Percentiles rank a stretch among this genome's conserved stretches.
Conservation (phyloP, 2,888 invertebrate genomes). For the Julus scanicus region DNA sequence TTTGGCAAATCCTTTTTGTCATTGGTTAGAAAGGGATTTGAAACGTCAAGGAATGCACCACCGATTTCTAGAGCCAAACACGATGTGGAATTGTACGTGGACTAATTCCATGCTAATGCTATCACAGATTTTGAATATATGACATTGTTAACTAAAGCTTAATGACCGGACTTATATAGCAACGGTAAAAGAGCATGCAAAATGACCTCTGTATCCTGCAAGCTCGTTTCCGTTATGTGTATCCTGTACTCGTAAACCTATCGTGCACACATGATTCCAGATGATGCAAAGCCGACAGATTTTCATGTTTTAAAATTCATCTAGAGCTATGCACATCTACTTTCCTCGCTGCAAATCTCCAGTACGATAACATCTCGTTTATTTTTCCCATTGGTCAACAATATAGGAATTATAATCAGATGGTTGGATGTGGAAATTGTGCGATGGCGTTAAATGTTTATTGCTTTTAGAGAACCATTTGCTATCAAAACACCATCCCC, state of each 20-base stretch:
- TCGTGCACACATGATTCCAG: no score
- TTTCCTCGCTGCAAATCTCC: neutral
- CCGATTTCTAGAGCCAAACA: neutral
- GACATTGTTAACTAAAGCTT: conserved; percentile 34
- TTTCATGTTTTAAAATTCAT: neutral
- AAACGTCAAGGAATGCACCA: neutral
- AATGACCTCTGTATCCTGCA: neutral
- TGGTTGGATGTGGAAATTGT: neutral
- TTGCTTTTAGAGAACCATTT: conserved; percentile 39
- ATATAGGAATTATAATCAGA: conserved; percentile 6
- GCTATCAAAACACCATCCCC: neutral
- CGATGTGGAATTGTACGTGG: neutral
- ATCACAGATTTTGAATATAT: conserved; percentile 29
- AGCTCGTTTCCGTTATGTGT: no score
- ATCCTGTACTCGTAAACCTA: no score
- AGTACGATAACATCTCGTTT: neutral
- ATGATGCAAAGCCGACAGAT: conserved; percentile 36
- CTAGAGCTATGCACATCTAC: neutral
- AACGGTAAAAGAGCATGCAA: no score
- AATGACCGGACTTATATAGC: neutral
- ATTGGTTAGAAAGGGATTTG: conserved; percentile 15
- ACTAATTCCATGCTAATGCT: conserved; percentile 30
- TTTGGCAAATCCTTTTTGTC: conserved; percentile 8
- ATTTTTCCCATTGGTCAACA: conserved; percentile 23
- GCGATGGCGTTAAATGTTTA: neutral